Conservation (phyloP, 1,140 invertebrate species). For the Tetragnatha versicolor region DNA sequence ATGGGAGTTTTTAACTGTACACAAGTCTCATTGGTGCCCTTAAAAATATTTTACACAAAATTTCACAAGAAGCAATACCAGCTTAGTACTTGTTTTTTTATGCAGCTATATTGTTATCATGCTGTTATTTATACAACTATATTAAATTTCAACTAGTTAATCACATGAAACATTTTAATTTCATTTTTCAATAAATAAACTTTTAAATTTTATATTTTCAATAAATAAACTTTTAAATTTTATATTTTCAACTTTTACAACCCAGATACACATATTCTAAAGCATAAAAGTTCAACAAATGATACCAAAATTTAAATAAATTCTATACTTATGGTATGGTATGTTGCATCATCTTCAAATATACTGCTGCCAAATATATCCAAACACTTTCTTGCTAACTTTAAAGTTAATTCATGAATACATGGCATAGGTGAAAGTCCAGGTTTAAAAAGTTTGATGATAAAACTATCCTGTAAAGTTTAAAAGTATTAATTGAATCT, state of each 20-base stretch:
- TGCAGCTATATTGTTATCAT: too few relatives aligned
- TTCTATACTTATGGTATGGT: constrained; percentile 53
- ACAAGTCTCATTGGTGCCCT: too few relatives aligned
- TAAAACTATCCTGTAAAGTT: constrained; percentile 76
- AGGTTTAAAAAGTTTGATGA: constrained; percentile 79
- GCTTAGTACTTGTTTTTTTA: too few relatives aligned
- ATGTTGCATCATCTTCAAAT: constrained; percentile 73
- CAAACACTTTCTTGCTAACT: constrained; percentile 80
- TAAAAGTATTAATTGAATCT: neutral
- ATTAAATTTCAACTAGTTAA: too few relatives aligned
- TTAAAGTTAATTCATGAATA: constrained; percentile 75
- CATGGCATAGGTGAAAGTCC: constrained; percentile 66
- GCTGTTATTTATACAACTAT: too few relatives aligned
- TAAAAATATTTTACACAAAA: too few relatives aligned
- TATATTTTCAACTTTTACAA: too few relatives aligned
- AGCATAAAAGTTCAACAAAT: neutral
- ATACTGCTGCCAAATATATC: constrained; percentile 76
- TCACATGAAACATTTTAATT: neutral
- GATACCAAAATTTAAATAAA: neutral
- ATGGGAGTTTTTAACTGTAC: too few relatives aligned
- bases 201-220: neutral
- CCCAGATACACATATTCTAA: neutral
- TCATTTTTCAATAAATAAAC: neutral
- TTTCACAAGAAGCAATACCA: too few relatives aligned
- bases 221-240: neutral